Base-by-base conservation (phyloP, 2,797 vertebrate species). In the Sebastes variabilis region DNA sequence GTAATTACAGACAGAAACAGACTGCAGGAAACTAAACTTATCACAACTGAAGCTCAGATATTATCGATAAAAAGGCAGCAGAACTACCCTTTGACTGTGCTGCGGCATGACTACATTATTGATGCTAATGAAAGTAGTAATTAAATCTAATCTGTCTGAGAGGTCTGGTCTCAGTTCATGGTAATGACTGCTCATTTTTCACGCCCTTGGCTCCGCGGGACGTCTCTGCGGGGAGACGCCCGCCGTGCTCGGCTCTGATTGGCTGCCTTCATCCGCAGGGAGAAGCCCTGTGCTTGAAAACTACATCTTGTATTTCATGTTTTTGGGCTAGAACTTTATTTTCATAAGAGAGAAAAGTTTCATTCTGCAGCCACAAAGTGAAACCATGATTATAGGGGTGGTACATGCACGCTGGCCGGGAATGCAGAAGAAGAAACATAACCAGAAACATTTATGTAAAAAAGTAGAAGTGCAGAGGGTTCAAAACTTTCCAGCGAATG, bases 81-180 rank as follows among this genome's bases (percentile, higher is more conserved):
- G 66, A 49, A 22, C 25, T 62, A 11, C 66, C 42, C 56, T 85
- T 80, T 68, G 66, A 73, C 66, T 27, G 71, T 4, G 24, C 25
- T 67, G 81, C 78, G n/a, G 84, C 86, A 67, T 42, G 66, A 86
- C 82, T 29, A 46, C 67, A 77, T 81, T 83, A 81, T 61, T 75
- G 82, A 88, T 82, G 82, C 76, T 93, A 92, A 94, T 92, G 88
- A 72, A 82, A 78, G 78, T 62, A 60, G 75, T 92, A 92, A 95
- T 95, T 93, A 90, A 77, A 88, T 89, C 82, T 92, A 89, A 94
- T 93, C 88, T 72, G 76, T 84, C 72, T 83, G 80, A 77, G 75
- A 87, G 66, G 86, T 82, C 83, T 56, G 78, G 59, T 75, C 84
- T 84, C 58, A 27, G 56, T 73, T 89, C 54, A 76, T 22, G 70